Percentiles rank a stretch among this genome's conserved stretches.
These are phyloP conservation scores for Glossophaga mutica DNA, from an alignment of 2,797 vertebrate genomes.

Conservation along the genomic window DNA sequence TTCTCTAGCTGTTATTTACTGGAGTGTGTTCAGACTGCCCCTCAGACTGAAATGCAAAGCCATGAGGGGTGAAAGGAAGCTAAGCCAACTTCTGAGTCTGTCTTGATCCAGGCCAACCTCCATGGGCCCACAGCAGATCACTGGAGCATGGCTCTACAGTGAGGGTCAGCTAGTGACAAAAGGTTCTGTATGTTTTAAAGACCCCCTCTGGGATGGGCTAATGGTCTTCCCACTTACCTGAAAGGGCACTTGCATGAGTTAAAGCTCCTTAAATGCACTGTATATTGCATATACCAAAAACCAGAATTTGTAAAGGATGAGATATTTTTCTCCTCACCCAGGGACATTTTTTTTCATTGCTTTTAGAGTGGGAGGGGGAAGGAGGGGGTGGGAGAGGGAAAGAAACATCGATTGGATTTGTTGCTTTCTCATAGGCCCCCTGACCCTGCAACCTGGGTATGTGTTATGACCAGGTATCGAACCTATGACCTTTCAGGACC, in stretches of 20 bases:
- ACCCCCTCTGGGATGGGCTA: not conserved
- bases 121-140: not conserved
- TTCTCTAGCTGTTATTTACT: not conserved
- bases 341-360: not conserved
- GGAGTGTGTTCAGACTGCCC: not conserved
- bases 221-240: not conserved
- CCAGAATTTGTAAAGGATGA: not conserved
- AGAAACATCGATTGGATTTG: not conserved
- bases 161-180: not conserved
- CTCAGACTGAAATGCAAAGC: not conserved
- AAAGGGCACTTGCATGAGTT: not conserved
- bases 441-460: not conserved
- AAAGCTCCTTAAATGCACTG: not conserved
- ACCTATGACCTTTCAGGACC: not conserved
- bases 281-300: not conserved
- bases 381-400: not conserved
- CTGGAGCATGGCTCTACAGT: accelerated
- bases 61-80: not conserved
- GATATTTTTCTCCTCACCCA: not conserved
- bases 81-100: not conserved
- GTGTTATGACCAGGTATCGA: not conserved
- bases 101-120: not conserved
- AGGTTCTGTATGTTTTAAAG: not conserved
- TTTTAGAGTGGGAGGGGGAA: not conserved
- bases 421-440: not conserved